phyloP scores from a whole-genome alignment of 1,140 invertebrate genomes.

The Sitodiplosis mosellana region DNA sequence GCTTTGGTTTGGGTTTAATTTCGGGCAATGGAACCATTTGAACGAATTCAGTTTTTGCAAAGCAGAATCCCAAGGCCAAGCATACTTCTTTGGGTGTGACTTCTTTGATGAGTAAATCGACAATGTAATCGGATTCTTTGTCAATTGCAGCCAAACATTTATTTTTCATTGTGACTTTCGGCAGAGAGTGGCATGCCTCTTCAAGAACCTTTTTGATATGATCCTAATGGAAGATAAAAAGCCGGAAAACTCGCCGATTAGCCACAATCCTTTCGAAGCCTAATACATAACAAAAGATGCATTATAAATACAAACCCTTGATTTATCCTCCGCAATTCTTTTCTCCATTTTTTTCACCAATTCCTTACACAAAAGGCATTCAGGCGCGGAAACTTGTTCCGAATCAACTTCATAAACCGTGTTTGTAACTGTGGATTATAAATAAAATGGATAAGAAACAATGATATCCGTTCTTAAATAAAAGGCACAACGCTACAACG shows the following conservation, averaged over 20 bases:
- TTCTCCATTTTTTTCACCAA: slow-evolving; percentile 18
- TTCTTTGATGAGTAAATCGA: slow-evolving; percentile 16
- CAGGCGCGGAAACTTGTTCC: slow-evolving; percentile 8
- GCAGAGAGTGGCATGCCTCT: slow-evolving; percentile 14
- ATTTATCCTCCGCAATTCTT: slow-evolving; percentile 9
- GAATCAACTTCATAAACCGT: not conserved
- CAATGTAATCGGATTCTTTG: slow-evolving; percentile 18
- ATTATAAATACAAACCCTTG: not conserved
- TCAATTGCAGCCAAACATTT: slow-evolving; percentile 18
- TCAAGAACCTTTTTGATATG: slow-evolving; percentile 12
- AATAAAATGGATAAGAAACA: no score
- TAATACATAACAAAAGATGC: no score
- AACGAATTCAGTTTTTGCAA: not conserved
- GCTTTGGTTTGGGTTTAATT: not conserved
- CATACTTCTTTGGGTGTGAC: slow-evolving; percentile 22
- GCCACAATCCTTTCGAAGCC: no score
- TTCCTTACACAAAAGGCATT: slow-evolving; percentile 19
- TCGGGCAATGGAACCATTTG: not conserved
- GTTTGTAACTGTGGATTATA: no score
- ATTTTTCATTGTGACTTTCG: slow-evolving; percentile 10
- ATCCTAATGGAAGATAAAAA: not conserved
- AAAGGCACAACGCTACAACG: no score
- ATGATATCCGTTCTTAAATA: no score
- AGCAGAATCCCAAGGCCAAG: slow-evolving; percentile 15
- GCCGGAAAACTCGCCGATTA: no score